Conservation (phyloP, 2,113 vertebrate species). For the Corynorhinus townsendii region DNA sequence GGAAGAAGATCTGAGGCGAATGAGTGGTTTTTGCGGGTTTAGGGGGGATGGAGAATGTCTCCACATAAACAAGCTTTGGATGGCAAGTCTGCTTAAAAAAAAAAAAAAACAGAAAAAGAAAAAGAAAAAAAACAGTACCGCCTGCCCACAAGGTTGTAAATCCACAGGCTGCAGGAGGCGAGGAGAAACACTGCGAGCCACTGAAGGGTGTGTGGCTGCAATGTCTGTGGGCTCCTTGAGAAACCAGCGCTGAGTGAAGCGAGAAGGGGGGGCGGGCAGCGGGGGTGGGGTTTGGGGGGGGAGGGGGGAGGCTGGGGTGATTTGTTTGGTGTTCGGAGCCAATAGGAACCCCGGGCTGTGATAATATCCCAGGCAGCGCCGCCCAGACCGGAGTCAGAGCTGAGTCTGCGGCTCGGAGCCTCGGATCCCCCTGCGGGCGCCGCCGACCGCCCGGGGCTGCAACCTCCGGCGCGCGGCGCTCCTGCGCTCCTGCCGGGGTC, state of each 20-base stretch:
- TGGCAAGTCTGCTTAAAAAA: background rate
- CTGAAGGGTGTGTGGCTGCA: conserved; percentile 43
- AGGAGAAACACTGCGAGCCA: background rate
- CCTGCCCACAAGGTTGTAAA: conserved; percentile 49
- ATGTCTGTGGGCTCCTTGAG: conserved; percentile 50
- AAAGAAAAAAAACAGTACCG: background rate
- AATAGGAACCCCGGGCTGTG: conserved; percentile 81
- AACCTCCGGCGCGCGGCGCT: conserved; percentile 64
- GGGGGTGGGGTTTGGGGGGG: too few species aligned
- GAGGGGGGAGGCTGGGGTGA: conserved; percentile 77
- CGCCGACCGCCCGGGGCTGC: background rate
- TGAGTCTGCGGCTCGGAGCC: conserved; percentile 62
- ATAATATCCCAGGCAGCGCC: conserved; percentile 82
- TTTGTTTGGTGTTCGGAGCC: conserved; percentile 83
- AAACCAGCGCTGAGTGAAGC: conserved; percentile 48
- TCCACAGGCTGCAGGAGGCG: conserved; percentile 53
- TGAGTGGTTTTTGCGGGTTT: background rate
- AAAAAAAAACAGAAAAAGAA: conserved; percentile 32
- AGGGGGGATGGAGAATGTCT: conserved; percentile 40
- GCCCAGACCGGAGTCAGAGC: conserved; percentile 79
- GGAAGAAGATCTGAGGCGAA: conserved; percentile 51
- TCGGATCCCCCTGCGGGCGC: conserved; percentile 6
- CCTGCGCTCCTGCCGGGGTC: conserved; percentile 81
- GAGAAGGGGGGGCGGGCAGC: background rate
- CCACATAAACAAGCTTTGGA: conserved; percentile 47